phyloP scores from a whole-genome alignment of 1,140 invertebrate genomes.

The Paramacrobiotus metropolitanus region DNA sequence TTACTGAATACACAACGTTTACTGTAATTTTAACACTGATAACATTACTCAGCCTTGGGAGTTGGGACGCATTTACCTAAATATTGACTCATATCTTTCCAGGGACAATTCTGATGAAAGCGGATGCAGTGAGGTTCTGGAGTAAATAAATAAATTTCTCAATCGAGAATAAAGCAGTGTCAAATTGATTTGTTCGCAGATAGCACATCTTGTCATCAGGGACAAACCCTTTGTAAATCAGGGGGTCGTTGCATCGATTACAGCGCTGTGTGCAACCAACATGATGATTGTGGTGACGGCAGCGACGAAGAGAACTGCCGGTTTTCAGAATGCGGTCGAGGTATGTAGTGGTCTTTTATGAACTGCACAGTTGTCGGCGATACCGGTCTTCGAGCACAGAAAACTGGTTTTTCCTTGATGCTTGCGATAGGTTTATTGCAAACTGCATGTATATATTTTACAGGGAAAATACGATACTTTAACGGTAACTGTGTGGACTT shows the following conservation, averaged over 20 bases:
- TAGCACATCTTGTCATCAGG: constrained; percentile 42
- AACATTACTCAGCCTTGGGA: no score
- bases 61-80: no score
- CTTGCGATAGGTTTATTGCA: no score
- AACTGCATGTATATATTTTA: no score
- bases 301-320: neutral
- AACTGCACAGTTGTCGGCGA: no score
- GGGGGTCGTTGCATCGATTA: constrained; percentile 58
- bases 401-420: no score
- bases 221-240: constrained; percentile 65
- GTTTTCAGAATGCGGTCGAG: neutral
- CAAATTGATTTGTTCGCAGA: constrained; percentile 11
- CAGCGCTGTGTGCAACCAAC: constrained; percentile 56
- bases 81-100: constrained; percentile 12
- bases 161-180: no score
- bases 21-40: constrained; percentile 10
- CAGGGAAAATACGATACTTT: neutral
- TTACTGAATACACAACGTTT: constrained; percentile 3
- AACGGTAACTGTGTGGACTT: constrained; percentile 11
- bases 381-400: no score
- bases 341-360: no score
- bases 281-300: constrained; percentile 40
- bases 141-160: constrained; percentile 5
- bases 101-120: constrained; percentile 42
- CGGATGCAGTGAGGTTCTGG: constrained; percentile 13